phyloP scores from a whole-genome alignment of 2,888 invertebrate genomes.

The Eupithecia vulgata region DNA sequence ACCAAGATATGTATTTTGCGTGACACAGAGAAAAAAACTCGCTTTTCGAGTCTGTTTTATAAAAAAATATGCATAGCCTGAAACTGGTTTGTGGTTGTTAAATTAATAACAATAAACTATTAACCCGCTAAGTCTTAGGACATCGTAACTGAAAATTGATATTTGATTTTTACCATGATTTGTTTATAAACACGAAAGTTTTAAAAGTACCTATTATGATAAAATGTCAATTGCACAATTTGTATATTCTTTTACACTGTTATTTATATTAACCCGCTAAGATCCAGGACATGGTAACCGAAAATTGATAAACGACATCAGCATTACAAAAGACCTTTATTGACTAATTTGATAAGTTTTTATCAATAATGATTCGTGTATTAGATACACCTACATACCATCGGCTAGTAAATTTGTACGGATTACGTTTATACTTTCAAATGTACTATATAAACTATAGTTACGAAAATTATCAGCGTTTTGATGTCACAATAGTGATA shows the following conservation, averaged over 20 bases:
- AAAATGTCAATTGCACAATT: not conserved
- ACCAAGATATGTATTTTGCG: not conserved
- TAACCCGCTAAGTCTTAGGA: no score
- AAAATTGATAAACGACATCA: not conserved
- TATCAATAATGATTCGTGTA: not conserved
- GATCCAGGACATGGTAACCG: not conserved
- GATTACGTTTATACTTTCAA: conserved; percentile 1
- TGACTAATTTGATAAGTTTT: not conserved
- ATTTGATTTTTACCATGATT: no score
- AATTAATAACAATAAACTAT: no score
- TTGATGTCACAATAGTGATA: conserved; percentile 1
- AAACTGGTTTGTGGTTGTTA: no score
- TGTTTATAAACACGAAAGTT: no score
- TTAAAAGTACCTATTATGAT: no score
- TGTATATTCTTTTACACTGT: not conserved
- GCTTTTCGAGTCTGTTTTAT: not conserved
- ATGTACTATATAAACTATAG: not conserved
- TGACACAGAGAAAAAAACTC: not conserved
- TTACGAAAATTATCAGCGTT: not conserved
- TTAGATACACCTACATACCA: not conserved
- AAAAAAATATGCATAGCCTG: not conserved
- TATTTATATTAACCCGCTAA: not conserved
- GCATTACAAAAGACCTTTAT: not conserved
- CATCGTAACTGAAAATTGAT: no score
- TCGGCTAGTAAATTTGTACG: not conserved